These are phyloP conservation scores for Distichodus sexfasciatus DNA, from an alignment of 2,797 vertebrate species.

Conservation along the genomic window DNA sequence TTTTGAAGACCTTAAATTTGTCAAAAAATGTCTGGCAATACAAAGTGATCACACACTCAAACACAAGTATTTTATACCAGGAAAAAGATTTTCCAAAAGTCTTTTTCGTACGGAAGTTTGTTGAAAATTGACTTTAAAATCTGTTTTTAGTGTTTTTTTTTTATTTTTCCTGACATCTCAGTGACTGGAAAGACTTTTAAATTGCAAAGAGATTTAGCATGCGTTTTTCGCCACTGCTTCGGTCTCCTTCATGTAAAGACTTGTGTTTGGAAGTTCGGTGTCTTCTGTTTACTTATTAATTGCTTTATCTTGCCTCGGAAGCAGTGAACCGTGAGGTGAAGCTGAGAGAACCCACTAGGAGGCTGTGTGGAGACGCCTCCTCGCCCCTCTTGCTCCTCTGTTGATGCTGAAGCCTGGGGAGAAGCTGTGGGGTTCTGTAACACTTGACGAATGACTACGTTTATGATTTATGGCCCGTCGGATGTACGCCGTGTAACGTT, in stretches of 20 bases:
- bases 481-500: constrained; percentile 43
- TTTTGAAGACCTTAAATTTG: too few relatives aligned
- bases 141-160: constrained; percentile 24
- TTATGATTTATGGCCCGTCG: constrained; percentile 60
- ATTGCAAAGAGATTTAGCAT: constrained; percentile 52
- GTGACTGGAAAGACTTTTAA: constrained; percentile 26
- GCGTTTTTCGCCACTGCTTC: constrained; percentile 33
- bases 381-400: constrained; percentile 46
- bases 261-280: constrained; percentile 61
- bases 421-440: constrained; percentile 77
- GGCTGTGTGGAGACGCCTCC: constrained; percentile 59
- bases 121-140: too few relatives aligned
- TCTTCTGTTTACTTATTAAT: constrained; percentile 76
- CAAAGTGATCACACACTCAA: too few relatives aligned
- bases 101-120: too few relatives aligned
- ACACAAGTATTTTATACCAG: too few relatives aligned
- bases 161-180: constrained; percentile 30
- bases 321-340: constrained; percentile 56
- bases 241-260: constrained; percentile 40
- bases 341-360: constrained; percentile 70
- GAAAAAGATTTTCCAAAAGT: too few relatives aligned
- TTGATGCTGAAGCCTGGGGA: constrained; percentile 73
- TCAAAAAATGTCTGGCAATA: too few relatives aligned
- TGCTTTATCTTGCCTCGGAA: constrained; percentile 67
- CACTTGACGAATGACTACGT: constrained; percentile 82